Conservation (phyloP, 1,140 invertebrate species). For the Trichomalopsis sarcophagae region DNA sequence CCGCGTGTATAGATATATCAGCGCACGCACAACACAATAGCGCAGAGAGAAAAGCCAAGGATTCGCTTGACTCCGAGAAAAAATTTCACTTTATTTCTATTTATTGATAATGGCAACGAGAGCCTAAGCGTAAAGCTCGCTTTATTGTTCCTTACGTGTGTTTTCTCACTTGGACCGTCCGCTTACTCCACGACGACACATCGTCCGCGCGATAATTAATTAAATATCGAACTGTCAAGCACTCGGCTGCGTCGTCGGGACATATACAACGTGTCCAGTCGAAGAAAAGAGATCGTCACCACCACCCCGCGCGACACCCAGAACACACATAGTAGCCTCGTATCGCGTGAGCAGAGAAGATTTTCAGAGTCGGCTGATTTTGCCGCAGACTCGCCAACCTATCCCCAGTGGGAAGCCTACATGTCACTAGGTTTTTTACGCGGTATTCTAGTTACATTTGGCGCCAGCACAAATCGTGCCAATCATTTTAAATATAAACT, state of each 20-base stretch:
- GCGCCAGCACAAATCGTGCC: not conserved
- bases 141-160: slow-evolving; percentile 25
- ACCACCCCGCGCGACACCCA: not conserved
- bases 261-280: slow-evolving; percentile 39
- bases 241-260: not conserved
- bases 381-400: too few relatives aligned
- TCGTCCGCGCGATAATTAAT: slow-evolving; percentile 29
- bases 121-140: not conserved
- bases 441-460: not conserved
- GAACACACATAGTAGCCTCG: not conserved
- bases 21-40: not conserved
- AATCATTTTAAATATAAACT: not conserved
- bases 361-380: not conserved
- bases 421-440: not conserved
- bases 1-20: too few relatives aligned
- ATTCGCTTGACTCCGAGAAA: not conserved
- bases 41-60: not conserved
- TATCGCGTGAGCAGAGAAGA: not conserved
- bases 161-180: not conserved
- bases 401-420: not conserved
- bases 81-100: not conserved
- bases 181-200: slow-evolving; percentile 15
- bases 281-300: slow-evolving; percentile 36
- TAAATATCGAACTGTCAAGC: slow-evolving; percentile 43
- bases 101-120: not conserved